Base-by-base conservation (phyloP, 1,140 invertebrate genomes). In the Akabosia matsudoensis region DNA sequence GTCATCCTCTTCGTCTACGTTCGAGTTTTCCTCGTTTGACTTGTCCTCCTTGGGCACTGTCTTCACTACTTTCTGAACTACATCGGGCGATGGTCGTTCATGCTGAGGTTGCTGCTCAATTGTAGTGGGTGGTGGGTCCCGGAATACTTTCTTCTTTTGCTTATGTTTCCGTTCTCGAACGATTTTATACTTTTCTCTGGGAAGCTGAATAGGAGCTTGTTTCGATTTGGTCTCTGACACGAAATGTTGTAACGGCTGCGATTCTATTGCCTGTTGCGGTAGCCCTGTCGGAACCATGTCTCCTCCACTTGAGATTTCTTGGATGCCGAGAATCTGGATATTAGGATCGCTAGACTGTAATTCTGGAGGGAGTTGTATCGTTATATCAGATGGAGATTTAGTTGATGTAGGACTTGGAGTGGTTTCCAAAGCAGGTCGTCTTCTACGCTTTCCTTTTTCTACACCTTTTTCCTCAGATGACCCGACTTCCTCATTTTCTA, bases 1-100 rank as follows among this genome's bases (percentile, higher is more conserved):
- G 0, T 75, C 26, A 33, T 75, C 33, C 30, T 75, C 73, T 7
- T 37, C 73, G 4, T 33, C 54, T 64, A 64, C 73, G 1, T 76
- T 71, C 1, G 75, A 76, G n/a, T n/a, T n/a, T 28, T 30, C 37
- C 51, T 70, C 67, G 26, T 76, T 28, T 28, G 30, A 24, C 28
- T 7, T 73, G 30, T 33, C 24, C 30, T 54, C 0, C 28, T 71
- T 0, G n/a, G n/a, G n/a, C n/a, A n/a, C 18, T 54, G 24, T 30
- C 52, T 3, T 22, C 30, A 61, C 24, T 30, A 4, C 18, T 0
- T 18, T n/a, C 22, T 0, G 4, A 30, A 14, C 64, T 22, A 16
- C 18, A 13, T 22, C 67, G 3, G 0, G 7, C 7, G 7, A 3
- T 67, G 56, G 61, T 1, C 1, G n/a, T 22, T 71, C 26, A 18